These are phyloP conservation scores for Bubo scandiacus DNA, from an alignment of 2,113 vertebrate species.

Conservation along the genomic window DNA sequence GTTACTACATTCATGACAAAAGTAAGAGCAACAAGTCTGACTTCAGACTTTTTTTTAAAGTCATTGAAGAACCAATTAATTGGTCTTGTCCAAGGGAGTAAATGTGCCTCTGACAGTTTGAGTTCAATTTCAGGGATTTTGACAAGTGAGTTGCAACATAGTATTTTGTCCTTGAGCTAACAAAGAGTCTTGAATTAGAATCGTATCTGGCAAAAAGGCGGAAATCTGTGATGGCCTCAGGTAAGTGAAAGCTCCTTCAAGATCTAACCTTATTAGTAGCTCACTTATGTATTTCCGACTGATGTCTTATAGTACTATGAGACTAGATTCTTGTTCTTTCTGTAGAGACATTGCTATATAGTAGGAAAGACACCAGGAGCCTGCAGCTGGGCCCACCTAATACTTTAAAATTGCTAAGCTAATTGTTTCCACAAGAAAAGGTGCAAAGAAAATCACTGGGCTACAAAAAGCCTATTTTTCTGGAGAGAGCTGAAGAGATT, in stretches of 20 bases:
- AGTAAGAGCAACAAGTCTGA: background rate
- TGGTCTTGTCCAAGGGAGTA: background rate
- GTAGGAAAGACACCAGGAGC: background rate
- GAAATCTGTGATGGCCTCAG: background rate
- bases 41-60: background rate
- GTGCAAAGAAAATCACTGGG: slow-evolving; percentile 39
- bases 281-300: background rate
- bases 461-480: slow-evolving; percentile 53
- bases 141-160: background rate
- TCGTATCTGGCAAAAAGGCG: background rate
- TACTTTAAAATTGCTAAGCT: slow-evolving; percentile 43
- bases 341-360: background rate
- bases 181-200: background rate
- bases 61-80: fast-evolving
- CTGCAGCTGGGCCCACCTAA: slow-evolving; percentile 21
- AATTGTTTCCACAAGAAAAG: slow-evolving; percentile 65
- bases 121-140: background rate
- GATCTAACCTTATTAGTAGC: background rate
- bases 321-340: background rate
- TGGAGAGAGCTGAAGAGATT: slow-evolving; percentile 25
- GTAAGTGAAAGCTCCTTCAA: slow-evolving; percentile 7
- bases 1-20: background rate
- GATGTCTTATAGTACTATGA: background rate
- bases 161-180: background rate
- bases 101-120: background rate